Percentiles rank a stretch among this genome's conserved stretches.
These are phyloP conservation scores for Dipodomys merriami DNA, from an alignment of 2,113 vertebrate genomes.

Conservation along the genomic window DNA sequence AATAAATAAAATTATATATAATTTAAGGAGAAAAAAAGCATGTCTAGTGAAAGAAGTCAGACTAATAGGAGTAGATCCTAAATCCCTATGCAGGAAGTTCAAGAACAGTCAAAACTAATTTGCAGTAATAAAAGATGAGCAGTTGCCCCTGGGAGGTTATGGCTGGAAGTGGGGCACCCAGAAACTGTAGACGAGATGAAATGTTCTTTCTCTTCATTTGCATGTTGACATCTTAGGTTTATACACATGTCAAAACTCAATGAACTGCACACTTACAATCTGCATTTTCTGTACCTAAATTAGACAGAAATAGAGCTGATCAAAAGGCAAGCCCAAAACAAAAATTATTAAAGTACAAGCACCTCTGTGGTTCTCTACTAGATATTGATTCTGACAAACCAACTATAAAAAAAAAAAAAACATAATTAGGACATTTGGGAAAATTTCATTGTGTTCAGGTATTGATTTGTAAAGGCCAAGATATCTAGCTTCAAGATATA, in stretches of 20 bases:
- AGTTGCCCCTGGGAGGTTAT: not conserved
- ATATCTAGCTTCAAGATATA: not conserved
- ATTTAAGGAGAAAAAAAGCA: too few relatives aligned
- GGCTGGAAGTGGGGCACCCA: not conserved
- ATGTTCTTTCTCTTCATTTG: slow-evolving; percentile 31
- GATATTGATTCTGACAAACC: slow-evolving; percentile 19
- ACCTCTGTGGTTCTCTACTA: not conserved
- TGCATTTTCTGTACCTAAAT: slow-evolving; percentile 37
- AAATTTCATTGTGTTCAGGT: slow-evolving; percentile 12
- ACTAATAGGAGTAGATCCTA: slow-evolving; percentile 1
- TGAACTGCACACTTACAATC: not conserved
- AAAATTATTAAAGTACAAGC: slow-evolving; percentile 26
- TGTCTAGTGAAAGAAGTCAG: not conserved
- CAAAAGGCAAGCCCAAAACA: not conserved
- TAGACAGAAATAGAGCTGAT: slow-evolving; percentile 13
- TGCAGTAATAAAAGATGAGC: not conserved
- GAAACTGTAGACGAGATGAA: not conserved
- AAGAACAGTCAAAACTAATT: slow-evolving; percentile 30
- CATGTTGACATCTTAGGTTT: not conserved
- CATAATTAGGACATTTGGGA: slow-evolving; percentile 45
- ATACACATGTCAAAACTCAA: not conserved
- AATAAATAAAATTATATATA: too few relatives aligned
- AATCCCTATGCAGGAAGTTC: not conserved
- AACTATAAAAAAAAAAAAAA: slow-evolving; percentile 28
- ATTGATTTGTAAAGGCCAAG: slow-evolving; percentile 26